Evolutionary conservation across 2,113 vertebrate genomes (phyloP).

Genomic region (Dipodomys merriami): DNA sequence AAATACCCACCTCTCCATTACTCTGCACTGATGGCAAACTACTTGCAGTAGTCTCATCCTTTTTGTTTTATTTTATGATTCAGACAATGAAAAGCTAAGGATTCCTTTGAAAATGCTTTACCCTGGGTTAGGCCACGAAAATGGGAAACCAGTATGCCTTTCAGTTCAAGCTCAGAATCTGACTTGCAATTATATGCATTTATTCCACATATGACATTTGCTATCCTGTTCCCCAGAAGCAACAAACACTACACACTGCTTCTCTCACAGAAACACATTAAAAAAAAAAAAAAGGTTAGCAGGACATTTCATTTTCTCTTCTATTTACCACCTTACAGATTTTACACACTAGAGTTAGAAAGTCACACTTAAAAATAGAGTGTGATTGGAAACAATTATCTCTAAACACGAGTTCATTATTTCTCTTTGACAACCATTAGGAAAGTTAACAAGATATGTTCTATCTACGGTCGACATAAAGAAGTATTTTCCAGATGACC

Average conservation of each 20-base stretch:
- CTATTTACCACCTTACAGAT: conserved; percentile 12
- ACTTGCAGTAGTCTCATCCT: neutral
- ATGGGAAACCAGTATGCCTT: neutral
- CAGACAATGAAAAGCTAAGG: conserved; percentile 17
- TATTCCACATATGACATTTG: conserved; percentile 50
- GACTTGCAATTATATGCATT: conserved; percentile 34
- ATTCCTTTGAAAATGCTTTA: neutral
- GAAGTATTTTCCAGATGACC: conserved; percentile 69
- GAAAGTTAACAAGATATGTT: conserved; percentile 62
- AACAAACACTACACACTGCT: neutral
- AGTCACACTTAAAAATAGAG: conserved; percentile 66
- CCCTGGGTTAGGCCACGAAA: neutral
- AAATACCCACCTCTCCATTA: neutral
- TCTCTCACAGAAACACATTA: conserved; percentile 8
- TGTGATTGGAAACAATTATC: conserved; percentile 61
- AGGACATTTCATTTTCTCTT: conserved; percentile 47
- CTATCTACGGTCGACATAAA: conserved; percentile 43
- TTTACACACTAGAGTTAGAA: conserved; percentile 61
- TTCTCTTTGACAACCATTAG: conserved; percentile 51
- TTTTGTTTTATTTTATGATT: neutral
- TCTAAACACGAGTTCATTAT: conserved; percentile 53
- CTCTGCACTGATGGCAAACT: neutral
- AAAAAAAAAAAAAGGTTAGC: neutral
- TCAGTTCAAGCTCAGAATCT: conserved; percentile 20
- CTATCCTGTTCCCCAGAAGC: conserved; percentile 34